Evolutionary conservation across 2,888 invertebrate species (phyloP).

Genomic region (Glaucopsyche alexis): DNA sequence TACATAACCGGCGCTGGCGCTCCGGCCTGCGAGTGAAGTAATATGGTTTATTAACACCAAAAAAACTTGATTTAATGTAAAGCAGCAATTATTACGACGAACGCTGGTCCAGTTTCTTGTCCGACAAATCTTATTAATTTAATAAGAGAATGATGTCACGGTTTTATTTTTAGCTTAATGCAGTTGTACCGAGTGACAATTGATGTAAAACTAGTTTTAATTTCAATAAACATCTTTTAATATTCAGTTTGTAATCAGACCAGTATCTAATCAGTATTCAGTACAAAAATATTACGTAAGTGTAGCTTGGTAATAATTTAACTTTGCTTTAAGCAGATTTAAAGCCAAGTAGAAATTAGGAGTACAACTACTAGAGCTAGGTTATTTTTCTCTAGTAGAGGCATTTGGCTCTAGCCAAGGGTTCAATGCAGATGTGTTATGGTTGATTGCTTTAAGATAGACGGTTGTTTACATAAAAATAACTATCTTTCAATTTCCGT

Average conservation of each 20-base stretch:
- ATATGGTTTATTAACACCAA: slow-evolving; percentile 27
- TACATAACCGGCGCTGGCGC: slow-evolving; percentile 14
- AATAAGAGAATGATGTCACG: slow-evolving; percentile 23
- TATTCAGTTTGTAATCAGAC: neutral
- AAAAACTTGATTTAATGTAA: slow-evolving; percentile 29
- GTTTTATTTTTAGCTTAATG: neutral
- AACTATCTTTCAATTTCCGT: neutral
- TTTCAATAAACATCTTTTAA: neutral
- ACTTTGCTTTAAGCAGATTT: too few species aligned
- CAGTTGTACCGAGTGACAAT: neutral
- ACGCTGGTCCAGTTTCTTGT: slow-evolving; percentile 22
- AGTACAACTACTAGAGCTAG: too few species aligned
- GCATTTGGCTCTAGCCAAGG: too few species aligned
- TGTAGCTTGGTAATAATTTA: too few species aligned
- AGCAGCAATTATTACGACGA: slow-evolving; percentile 25
- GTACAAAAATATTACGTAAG: neutral
- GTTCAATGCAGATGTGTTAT: neutral
- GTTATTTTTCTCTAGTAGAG: too few species aligned
- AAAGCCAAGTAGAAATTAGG: too few species aligned
- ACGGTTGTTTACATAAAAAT: neutral
- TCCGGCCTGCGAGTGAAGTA: neutral
- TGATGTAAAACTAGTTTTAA: neutral
- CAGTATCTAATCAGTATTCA: neutral
- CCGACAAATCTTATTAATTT: slow-evolving; percentile 23
- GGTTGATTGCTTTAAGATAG: neutral